Evolutionary conservation across 2,113 vertebrate species (phyloP).

Genomic region (Meleagris gallopavo): DNA sequence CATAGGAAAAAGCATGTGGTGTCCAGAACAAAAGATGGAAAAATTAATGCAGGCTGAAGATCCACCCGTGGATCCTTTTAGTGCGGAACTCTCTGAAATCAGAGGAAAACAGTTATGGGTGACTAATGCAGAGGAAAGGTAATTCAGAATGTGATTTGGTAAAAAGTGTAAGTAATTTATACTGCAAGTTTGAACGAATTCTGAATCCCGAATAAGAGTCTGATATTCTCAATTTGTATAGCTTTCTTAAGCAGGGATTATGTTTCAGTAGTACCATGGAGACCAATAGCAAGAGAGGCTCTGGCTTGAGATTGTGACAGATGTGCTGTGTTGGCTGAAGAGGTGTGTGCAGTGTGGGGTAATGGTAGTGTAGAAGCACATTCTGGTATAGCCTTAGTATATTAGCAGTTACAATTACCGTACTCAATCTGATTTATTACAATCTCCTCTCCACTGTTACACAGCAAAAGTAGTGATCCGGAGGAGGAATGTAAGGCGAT

Average conservation of each 20-base stretch:
- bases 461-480: background rate
- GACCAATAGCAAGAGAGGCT: background rate
- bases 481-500: background rate
- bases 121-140: constrained; percentile 79
- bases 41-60: constrained; percentile 28
- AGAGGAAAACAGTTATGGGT: background rate
- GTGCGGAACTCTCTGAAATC: background rate
- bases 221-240: background rate
- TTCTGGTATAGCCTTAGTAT: background rate
- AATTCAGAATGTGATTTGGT: background rate
- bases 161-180: background rate
- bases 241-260: background rate
- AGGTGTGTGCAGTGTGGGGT: background rate
- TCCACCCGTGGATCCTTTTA: background rate
- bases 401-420: background rate
- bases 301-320: background rate
- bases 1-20: constrained; percentile 55
- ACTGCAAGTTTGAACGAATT: background rate
- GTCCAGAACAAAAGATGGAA: constrained; percentile 63
- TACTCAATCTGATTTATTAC: background rate
- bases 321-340: background rate
- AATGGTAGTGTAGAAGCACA: background rate
- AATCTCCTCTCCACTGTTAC: background rate
- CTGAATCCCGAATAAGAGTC: background rate
- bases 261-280: background rate